Percentiles rank a stretch among this genome's conserved stretches.
Evolutionary conservation across 2,888 invertebrate species (phyloP).

Genomic region (Ectropis crepuscularia): DNA sequence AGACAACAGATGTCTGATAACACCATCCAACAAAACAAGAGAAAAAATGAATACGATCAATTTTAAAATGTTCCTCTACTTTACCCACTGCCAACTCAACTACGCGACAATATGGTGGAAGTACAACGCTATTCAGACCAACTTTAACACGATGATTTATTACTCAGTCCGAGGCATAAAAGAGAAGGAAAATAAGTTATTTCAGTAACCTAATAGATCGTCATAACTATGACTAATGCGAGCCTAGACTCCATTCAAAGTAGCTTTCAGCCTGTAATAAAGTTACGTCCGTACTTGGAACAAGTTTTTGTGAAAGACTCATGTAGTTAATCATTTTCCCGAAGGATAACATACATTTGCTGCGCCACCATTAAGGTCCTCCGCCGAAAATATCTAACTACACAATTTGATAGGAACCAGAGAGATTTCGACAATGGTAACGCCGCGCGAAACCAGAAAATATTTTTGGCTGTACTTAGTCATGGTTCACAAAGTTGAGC

Average conservation of each 20-base stretch:
- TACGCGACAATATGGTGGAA: constrained; percentile 3
- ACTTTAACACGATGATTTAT: constrained; percentile 40
- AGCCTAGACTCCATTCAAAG: constrained; percentile 26
- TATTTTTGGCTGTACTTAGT: too few relatives aligned
- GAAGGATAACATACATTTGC: too few relatives aligned
- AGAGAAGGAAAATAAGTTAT: constrained; percentile 9
- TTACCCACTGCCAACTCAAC: neutral
- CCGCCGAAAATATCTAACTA: too few relatives aligned
- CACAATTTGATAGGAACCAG: too few relatives aligned
- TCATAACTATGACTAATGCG: constrained; percentile 2
- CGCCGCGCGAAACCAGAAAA: too few relatives aligned
- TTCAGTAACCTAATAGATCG: constrained; percentile 8
- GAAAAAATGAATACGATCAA: too few relatives aligned
- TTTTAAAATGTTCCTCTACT: neutral
- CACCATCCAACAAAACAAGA: too few relatives aligned
- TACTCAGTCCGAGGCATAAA: constrained; percentile 30
- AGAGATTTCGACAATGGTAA: too few relatives aligned
- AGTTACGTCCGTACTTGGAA: neutral
- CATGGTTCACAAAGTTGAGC: too few relatives aligned
- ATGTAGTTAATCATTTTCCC: too few relatives aligned
- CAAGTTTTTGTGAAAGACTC: neutral
- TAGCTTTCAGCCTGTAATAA: constrained; percentile 24
- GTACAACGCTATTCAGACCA: constrained; percentile 13
- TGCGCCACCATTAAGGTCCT: too few relatives aligned
- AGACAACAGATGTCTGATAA: too few relatives aligned